Evolutionary conservation across 2,888 invertebrate species (phyloP).

Genomic region (Thymelicus lineola): DNA sequence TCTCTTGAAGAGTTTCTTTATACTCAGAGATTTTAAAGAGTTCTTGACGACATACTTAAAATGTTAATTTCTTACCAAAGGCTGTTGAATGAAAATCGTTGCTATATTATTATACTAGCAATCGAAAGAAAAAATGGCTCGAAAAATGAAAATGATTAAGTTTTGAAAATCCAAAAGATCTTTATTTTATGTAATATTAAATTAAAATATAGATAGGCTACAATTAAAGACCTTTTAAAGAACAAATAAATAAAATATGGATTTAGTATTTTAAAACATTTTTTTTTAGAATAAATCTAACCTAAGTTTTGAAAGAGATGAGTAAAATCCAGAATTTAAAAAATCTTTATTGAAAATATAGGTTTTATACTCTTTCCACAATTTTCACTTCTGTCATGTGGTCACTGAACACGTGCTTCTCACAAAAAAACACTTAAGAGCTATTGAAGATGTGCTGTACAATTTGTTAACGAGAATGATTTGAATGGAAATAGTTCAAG

Average conservation of each 20-base stretch:
- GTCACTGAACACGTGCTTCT: conserved; percentile 19
- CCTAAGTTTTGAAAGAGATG: too few species aligned
- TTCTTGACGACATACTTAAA: background rate
- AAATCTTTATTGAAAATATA: too few species aligned
- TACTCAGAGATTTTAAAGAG: background rate
- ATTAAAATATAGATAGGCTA: too few species aligned
- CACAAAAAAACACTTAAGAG: background rate
- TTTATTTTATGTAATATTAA: too few species aligned
- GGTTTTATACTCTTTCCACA: background rate
- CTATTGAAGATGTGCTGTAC: conserved; percentile 10
- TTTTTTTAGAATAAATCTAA: too few species aligned
- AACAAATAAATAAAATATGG: too few species aligned
- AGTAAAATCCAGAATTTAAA: too few species aligned
- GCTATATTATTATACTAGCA: too few species aligned
- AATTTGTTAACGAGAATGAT: conserved; percentile 10
- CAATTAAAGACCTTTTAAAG: too few species aligned
- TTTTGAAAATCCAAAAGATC: background rate
- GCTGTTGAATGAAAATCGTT: background rate
- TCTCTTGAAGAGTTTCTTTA: background rate
- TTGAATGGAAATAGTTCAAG: conserved; percentile 17
- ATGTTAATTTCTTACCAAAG: background rate
- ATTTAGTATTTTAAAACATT: too few species aligned
- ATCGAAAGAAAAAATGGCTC: background rate
- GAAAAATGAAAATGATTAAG: background rate
- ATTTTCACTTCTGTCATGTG: conserved; percentile 13